phyloP scores from a whole-genome alignment of 2,113 vertebrate genomes.

The Eonycteris spelaea region DNA sequence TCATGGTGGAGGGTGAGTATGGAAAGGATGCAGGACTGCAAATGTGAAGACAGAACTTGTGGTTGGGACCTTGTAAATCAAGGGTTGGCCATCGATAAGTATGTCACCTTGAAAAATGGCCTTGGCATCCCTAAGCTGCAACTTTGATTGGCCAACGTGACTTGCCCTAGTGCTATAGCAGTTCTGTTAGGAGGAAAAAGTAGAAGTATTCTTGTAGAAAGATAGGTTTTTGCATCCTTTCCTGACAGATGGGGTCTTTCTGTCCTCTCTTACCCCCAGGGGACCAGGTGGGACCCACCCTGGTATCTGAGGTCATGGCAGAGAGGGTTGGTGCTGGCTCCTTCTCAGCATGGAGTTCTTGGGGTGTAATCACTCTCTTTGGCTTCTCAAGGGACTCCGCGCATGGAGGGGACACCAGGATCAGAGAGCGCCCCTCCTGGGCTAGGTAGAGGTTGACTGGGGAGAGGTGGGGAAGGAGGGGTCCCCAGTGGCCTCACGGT shows the following conservation, averaged over 20 bases:
- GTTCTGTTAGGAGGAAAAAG: fast-evolving
- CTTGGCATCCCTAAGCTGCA: background rate
- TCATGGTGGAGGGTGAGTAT: background rate
- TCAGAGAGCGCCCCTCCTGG: background rate
- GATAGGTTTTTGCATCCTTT: background rate
- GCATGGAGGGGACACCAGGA: background rate
- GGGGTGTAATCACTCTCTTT: background rate
- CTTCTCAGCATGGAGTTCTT: too few species aligned
- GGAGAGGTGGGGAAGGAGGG: background rate
- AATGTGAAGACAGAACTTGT: background rate
- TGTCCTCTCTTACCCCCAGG: background rate
- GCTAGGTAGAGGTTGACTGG: background rate
- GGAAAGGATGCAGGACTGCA: background rate
- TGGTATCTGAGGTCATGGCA: fast-evolving
- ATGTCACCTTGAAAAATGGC: background rate
- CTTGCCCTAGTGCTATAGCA: background rate
- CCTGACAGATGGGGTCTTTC: background rate
- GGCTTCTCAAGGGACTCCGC: background rate
- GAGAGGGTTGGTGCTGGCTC: background rate
- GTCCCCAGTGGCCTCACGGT: background rate
- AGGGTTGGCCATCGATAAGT: background rate
- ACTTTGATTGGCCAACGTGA: fast-evolving
- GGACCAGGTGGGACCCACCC: background rate
- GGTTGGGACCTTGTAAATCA: background rate
- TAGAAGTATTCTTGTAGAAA: background rate